These are phyloP conservation scores for Eledone cirrhosa DNA, from an alignment of 2,888 invertebrate genomes.

Conservation along the genomic window DNA sequence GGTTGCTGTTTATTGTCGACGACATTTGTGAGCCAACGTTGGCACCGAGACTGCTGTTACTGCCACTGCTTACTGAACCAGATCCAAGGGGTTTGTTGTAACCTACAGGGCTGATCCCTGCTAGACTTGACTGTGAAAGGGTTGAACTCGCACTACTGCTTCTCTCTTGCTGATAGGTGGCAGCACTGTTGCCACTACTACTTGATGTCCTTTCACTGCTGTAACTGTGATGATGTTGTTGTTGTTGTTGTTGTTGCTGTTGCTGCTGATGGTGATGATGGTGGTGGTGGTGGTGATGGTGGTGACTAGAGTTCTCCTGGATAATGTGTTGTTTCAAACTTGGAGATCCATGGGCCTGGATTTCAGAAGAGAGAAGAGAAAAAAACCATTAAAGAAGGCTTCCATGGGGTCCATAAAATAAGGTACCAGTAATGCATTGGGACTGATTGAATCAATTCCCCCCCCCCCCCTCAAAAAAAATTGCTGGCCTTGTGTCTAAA, in stretches of 20 bases:
- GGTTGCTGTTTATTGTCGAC: slow-evolving; percentile 73
- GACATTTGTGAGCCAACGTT: not conserved
- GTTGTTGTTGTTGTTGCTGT: slow-evolving; percentile 3
- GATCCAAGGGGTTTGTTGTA: not conserved
- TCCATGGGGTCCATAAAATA: no score
- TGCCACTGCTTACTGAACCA: slow-evolving; percentile 19
- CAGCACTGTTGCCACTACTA: not conserved
- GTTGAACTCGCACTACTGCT: slow-evolving; percentile 8
- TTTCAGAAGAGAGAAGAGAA: no score
- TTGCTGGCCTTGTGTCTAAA: no score
- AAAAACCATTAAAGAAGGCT: no score
- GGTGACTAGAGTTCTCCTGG: slow-evolving; percentile 10
- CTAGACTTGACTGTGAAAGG: slow-evolving; percentile 1
- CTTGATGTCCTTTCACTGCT: slow-evolving; percentile 11
- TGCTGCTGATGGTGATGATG: not conserved
- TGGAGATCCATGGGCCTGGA: not conserved
- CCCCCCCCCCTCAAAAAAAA: no score
- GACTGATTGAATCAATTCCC: no score
- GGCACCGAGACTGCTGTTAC: slow-evolving; percentile 10
- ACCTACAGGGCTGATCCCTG: slow-evolving; percentile 15
- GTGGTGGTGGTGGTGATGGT: not conserved
- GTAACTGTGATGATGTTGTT: slow-evolving; percentile 19
- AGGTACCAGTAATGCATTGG: no score
- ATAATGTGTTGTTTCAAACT: slow-evolving; percentile 15
- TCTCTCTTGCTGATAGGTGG: slow-evolving; percentile 19